A percentile compares a stretch with the other conserved stretches of the same genome.
Evolutionary conservation across 37 sponge, comb jelly and placozoan genomes (phyloP).

Genomic region (Spongia lamella): DNA sequence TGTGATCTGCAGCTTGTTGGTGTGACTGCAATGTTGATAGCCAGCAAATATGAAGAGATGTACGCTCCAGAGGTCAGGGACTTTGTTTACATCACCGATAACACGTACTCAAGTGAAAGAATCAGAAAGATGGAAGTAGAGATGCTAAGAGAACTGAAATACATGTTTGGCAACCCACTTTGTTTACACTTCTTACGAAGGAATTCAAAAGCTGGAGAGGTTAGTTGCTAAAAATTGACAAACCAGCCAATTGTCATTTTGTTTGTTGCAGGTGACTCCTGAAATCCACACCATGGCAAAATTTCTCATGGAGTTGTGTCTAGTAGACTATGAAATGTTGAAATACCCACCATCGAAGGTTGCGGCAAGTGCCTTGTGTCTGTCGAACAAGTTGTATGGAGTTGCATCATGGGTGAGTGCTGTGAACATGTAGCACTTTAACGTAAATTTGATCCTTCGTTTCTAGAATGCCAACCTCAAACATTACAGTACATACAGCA

Average conservation of each 20-base stretch:
- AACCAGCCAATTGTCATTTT: not conserved
- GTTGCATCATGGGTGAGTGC: conserved; percentile 56
- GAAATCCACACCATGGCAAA: conserved; percentile 94
- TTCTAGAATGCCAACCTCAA: conserved; percentile 60
- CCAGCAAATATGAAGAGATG: conserved; percentile 99
- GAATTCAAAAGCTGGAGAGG: conserved; percentile 96
- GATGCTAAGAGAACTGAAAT: conserved; percentile 80
- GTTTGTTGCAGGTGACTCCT: conserved; percentile 60
- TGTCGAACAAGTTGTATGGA: conserved; percentile 60
- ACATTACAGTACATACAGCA: conserved; percentile 80
- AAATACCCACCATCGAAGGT: conserved; percentile 74
- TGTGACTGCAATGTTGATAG: conserved; percentile 95
- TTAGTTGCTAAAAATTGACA: conserved; percentile 28
- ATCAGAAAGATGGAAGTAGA: conserved; percentile 87
- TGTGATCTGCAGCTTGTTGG: conserved; percentile 93
- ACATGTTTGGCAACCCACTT: conserved; percentile 88
- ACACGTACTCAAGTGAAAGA: conserved; percentile 75
- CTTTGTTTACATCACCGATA: conserved; percentile 97
- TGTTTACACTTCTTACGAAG: conserved; percentile 93
- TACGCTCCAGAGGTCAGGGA: conserved; percentile 94
- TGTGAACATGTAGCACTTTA: not conserved
- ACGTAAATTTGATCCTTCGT: not conserved
- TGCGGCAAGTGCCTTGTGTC: conserved; percentile 88
- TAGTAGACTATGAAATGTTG: conserved; percentile 75
- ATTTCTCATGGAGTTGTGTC: conserved; percentile 89